phyloP scores from a whole-genome alignment of 2,888 invertebrate species.

The Arge pagana region DNA sequence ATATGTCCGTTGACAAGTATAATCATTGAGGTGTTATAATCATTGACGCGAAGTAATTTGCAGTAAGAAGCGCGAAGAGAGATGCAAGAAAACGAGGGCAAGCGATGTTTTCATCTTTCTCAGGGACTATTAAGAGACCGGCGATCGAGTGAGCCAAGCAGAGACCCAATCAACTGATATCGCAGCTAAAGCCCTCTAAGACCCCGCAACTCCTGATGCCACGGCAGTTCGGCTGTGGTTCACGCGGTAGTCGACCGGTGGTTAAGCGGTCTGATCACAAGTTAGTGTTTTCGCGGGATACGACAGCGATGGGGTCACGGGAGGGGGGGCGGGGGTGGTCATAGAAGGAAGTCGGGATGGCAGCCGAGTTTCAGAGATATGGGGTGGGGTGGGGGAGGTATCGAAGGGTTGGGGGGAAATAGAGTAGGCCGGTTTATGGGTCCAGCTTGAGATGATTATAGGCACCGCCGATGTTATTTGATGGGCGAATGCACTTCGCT shows the following conservation, averaged over 20 bases:
- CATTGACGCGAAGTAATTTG: too few species aligned
- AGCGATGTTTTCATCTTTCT: conserved; percentile 13
- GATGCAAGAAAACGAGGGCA: too few species aligned
- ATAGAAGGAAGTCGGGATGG: conserved; percentile 12
- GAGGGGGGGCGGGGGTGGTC: background rate
- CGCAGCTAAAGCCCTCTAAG: conserved; percentile 51
- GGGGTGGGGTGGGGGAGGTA: too few species aligned
- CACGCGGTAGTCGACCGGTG: conserved; percentile 46
- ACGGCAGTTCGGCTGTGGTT: conserved; percentile 24
- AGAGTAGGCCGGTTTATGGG: conserved; percentile 20
- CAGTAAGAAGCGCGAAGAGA: too few species aligned
- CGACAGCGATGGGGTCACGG: conserved; percentile 6
- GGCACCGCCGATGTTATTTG: conserved; percentile 58
- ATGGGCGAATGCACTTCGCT: conserved; percentile 58
- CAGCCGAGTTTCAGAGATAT: too few species aligned
- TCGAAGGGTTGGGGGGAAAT: conserved; percentile 1
- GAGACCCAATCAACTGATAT: conserved; percentile 58
- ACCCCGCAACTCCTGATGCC: conserved; percentile 56
- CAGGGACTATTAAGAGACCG: conserved; percentile 16
- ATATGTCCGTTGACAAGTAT: too few species aligned
- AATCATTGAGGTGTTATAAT: too few species aligned
- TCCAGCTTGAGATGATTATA: conserved; percentile 57
- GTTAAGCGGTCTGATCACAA: conserved; percentile 55
- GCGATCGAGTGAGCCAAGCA: conserved; percentile 20
- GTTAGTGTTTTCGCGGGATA: conserved; percentile 49